These are phyloP conservation scores for Lycaon pictus DNA, from an alignment of 2,113 vertebrate species.

Conservation along the genomic window DNA sequence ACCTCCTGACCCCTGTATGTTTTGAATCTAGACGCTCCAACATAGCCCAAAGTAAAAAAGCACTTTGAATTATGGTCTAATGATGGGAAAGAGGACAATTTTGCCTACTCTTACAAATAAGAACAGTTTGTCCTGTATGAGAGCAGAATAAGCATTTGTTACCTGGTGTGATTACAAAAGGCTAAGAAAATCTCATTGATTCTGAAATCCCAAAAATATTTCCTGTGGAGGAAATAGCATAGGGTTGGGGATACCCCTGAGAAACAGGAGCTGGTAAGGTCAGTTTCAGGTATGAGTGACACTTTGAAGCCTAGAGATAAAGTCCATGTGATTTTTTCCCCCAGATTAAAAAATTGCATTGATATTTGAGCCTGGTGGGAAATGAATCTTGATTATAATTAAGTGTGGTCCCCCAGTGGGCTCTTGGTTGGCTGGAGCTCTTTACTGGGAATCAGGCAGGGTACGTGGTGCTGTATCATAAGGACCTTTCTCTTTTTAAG, in stretches of 20 bases:
- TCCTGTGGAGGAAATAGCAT: not conserved
- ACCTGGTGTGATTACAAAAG: not conserved
- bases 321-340: not conserved
- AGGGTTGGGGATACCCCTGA: not conserved
- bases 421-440: not conserved
- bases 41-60: not conserved
- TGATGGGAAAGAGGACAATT: not conserved
- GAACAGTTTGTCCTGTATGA: not conserved
- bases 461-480: accelerated
- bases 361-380: not conserved
- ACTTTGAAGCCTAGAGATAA: not conserved
- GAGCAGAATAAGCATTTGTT: not conserved
- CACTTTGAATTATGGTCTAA: not conserved
- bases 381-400: not conserved
- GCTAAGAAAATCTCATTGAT: not conserved
- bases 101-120: not conserved
- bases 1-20: not conserved
- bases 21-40: not conserved
- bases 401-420: not conserved
- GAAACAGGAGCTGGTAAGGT: not conserved
- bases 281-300: not conserved
- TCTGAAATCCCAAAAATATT: not conserved
- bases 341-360: not conserved
- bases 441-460: no score
- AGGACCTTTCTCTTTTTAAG: not conserved